Evolutionary conservation across 2,888 invertebrate species (phyloP), one percentile per base, ranked within the genome.

Genomic region (Candidula unifasciata): DNA sequence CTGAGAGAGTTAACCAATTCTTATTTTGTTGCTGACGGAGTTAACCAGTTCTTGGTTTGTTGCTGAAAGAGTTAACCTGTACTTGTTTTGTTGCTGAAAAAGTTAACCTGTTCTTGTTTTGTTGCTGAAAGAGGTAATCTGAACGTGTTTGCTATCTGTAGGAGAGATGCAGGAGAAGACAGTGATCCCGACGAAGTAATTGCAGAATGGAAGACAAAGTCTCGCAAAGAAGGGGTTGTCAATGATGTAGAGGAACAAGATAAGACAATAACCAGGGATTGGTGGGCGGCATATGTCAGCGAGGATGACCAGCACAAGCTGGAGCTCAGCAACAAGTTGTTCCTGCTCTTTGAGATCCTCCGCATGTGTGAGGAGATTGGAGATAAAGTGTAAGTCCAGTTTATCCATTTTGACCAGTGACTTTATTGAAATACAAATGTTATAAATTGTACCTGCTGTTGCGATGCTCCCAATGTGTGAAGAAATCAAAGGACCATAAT

Each of bases 351-450:
- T 93, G 96, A 96, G 83, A 96, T 99, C 88, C 95, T 99, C 88
- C 95, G 96, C 89, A 96, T 97, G 94, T 97, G 97, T 93, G 98
- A 98, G 93, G 95, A 96, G 88, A 98, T 99, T 88, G 99, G 99
- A 0, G 99, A 99, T 93, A 99, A 99, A 95, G 95, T 99, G 96
- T 97, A 93, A 95, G 95, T 89, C 33, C 30, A 35, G 21, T 44
- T 35, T 73, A 10, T 44, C 44, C 44, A 10, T 44, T 13, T 44
- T 44, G 13, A 10, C 13, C 13, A 13, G 44, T 0, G 44, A 44
- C 6, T 10, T 10, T 44, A 44, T 10, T 44, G 44, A 44, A 6
- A 44, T 13, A 10, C 13, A 13, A n/a, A n/a, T n/a, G 44, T 44
- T 44, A 44, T 13, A 44, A 44, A 44, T 44, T 44, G 44, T 44